Evolutionary conservation across 1,140 invertebrate species (phyloP).

Genomic region (Papilio glaucus): DNA sequence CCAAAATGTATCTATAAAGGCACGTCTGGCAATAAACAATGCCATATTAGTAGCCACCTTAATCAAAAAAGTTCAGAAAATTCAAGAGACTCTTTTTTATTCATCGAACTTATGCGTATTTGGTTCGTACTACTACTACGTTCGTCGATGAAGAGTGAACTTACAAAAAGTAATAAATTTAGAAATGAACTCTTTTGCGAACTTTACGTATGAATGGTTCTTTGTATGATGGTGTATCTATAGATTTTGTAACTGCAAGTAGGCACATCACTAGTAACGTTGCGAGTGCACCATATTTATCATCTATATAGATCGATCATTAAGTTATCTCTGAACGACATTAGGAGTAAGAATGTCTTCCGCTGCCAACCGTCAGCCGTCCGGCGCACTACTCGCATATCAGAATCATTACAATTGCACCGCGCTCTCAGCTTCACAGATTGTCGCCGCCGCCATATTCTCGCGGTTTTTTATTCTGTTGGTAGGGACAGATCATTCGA

Average conservation of each 20-base stretch:
- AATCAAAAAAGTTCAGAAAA: too few relatives aligned
- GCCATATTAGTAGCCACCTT: too few relatives aligned
- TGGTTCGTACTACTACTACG: too few relatives aligned
- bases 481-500: neutral
- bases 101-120: neutral
- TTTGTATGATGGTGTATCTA: too few relatives aligned
- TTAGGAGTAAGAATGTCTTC: conserved; percentile 26
- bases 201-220: too few relatives aligned
- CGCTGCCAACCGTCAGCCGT: neutral
- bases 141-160: too few relatives aligned
- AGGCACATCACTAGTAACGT: neutral
- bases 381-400: neutral
- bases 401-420: conserved; percentile 34
- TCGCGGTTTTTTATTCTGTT: conserved; percentile 11
- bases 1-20: too few relatives aligned
- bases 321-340: conserved; percentile 11
- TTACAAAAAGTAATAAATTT: too few relatives aligned
- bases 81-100: too few relatives aligned
- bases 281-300: neutral
- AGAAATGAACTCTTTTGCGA: too few relatives aligned
- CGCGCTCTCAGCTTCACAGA: conserved; percentile 10
- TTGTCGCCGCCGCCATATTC: conserved; percentile 22
- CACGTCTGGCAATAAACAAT: too few relatives aligned
- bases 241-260: too few relatives aligned
- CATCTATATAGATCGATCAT: conserved; percentile 26